Percentiles rank a stretch among this genome's conserved stretches.
Evolutionary conservation across 2,797 vertebrate species (phyloP).

Genomic region (Odontamblyopus rebecca): DNA sequence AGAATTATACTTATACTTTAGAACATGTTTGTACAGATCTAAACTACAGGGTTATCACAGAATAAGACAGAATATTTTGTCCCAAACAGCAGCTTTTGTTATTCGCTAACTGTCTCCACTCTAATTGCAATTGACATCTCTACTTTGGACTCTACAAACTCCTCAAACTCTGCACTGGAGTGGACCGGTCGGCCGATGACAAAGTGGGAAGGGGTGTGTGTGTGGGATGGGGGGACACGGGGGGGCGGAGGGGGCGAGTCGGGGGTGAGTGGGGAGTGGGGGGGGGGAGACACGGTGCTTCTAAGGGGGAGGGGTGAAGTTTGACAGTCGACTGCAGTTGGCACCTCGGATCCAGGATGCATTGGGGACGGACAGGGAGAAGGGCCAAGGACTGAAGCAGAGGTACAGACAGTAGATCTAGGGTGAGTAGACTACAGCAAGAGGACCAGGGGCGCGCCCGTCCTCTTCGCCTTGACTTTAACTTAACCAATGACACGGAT

Average conservation of each 20-base stretch:
- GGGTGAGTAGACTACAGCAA: constrained; percentile 50
- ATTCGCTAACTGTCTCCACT: too few species aligned
- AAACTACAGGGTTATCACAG: too few species aligned
- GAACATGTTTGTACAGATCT: too few species aligned
- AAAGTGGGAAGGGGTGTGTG: not conserved
- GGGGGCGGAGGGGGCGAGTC: too few species aligned
- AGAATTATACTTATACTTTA: too few species aligned
- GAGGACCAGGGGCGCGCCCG: constrained; percentile 53
- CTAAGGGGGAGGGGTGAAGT: constrained; percentile 48
- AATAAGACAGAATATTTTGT: too few species aligned
- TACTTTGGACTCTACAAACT: constrained; percentile 39
- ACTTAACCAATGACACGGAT: constrained; percentile 57
- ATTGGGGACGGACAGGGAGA: constrained; percentile 58
- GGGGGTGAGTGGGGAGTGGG: not conserved
- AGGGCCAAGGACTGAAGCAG: constrained; percentile 61
- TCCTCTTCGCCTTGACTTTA: constrained; percentile 44
- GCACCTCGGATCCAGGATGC: constrained; percentile 71
- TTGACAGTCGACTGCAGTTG: constrained; percentile 82
- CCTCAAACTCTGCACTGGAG: constrained; percentile 26
- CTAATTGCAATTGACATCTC: too few species aligned
- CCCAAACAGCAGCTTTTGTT: too few species aligned
- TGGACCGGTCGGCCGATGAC: constrained; percentile 58
- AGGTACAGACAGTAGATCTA: constrained; percentile 46
- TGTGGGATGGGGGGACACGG: not conserved
- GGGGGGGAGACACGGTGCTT: constrained; percentile 10